These are phyloP conservation scores for Crepidodera aurea DNA, from an alignment of 2,888 invertebrate genomes.

Conservation along the genomic window DNA sequence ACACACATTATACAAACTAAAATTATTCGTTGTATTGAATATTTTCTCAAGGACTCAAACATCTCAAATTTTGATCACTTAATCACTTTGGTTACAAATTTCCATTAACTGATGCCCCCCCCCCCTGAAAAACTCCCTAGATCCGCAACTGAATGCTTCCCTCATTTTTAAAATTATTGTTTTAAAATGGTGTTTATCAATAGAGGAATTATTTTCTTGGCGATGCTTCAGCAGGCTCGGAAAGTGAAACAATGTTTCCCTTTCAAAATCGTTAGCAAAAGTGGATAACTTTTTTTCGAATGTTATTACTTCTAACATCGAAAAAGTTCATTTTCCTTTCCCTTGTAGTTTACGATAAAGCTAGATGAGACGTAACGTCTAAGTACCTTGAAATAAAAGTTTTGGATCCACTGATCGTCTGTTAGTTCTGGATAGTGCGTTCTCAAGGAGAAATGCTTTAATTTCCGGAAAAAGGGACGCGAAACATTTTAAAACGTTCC, in stretches of 20 bases:
- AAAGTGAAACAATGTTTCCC: slow-evolving; percentile 22
- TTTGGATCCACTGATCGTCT: slow-evolving; percentile 47
- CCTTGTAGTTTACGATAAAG: not conserved
- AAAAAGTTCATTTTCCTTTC: slow-evolving; percentile 24
- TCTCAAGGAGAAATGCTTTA: slow-evolving; percentile 32
- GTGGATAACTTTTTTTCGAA: slow-evolving; percentile 32
- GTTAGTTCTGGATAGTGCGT: slow-evolving; percentile 48
- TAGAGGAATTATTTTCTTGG: slow-evolving; percentile 25
- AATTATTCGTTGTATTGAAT: too few relatives aligned
- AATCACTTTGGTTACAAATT: too few relatives aligned
- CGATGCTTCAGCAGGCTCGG: slow-evolving; percentile 15
- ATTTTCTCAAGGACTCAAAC: too few relatives aligned
- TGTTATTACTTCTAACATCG: slow-evolving; percentile 49
- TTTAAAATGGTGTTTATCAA: slow-evolving; percentile 16
- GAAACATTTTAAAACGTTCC: slow-evolving; percentile 38
- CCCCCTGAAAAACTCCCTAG: too few relatives aligned
- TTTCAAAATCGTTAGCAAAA: slow-evolving; percentile 45
- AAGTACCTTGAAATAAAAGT: slow-evolving; percentile 47
- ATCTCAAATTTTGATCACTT: too few relatives aligned
- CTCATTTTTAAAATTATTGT: slow-evolving; percentile 23
- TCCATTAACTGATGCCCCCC: too few relatives aligned
- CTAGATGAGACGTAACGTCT: not conserved
- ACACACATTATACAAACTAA: too few relatives aligned
- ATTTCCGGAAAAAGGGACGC: slow-evolving; percentile 40
- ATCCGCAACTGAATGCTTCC: too few relatives aligned